These are phyloP conservation scores for Ciconia boyciana DNA, from an alignment of 2,113 vertebrate species.

Conservation along the genomic window DNA sequence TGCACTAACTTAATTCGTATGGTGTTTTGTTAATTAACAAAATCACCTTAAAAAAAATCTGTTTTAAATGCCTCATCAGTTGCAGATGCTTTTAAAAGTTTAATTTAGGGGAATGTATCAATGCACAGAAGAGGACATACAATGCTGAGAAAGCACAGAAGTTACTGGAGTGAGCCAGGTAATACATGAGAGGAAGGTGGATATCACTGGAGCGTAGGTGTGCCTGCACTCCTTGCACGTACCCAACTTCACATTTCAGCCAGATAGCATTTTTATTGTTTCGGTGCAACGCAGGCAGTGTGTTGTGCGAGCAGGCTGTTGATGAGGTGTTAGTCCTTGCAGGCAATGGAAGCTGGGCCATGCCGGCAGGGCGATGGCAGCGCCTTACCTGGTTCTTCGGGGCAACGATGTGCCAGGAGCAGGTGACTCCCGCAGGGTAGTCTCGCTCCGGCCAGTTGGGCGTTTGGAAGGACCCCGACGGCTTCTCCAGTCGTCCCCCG, in stretches of 20 bases:
- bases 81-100: neutral
- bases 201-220: rapidly evolving
- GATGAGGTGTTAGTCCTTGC: rapidly evolving
- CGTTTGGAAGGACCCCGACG: slow-evolving; percentile 88
- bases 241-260: neutral
- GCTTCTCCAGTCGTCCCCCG: slow-evolving; percentile 88
- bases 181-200: rapidly evolving
- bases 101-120: neutral
- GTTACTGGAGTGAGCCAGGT: too few relatives aligned
- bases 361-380: rapidly evolving
- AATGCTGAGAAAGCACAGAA: neutral
- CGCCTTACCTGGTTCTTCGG: slow-evolving; percentile 89
- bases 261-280: rapidly evolving
- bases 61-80: neutral
- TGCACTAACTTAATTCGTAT: neutral
- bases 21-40: neutral
- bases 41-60: neutral
- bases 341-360: neutral
- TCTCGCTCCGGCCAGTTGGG: slow-evolving; percentile 98
- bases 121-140: neutral
- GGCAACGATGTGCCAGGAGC: slow-evolving; percentile 94
- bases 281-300: rapidly evolving
- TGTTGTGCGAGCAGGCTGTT: neutral
- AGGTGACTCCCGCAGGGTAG: slow-evolving; percentile 94
- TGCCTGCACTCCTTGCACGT: neutral